These are phyloP conservation scores for Phalanger gymnotis DNA, from an alignment of 2,797 vertebrate species.

Conservation along the genomic window DNA sequence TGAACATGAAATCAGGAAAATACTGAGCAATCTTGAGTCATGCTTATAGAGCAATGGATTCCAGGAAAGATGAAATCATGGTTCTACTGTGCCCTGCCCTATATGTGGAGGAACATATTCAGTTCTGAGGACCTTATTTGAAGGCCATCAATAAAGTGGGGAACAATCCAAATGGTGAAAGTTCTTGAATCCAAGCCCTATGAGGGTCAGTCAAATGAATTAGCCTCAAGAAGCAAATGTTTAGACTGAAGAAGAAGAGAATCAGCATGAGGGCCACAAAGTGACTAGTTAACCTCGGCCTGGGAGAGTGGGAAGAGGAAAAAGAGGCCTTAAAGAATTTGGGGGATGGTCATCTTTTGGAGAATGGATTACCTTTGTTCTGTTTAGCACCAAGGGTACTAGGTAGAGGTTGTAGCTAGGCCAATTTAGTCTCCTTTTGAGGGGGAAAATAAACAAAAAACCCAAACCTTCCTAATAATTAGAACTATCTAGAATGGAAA, in stretches of 20 bases:
- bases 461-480: not conserved
- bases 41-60: not conserved
- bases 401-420: not conserved
- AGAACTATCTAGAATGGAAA: not conserved
- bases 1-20: not conserved
- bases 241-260: not conserved
- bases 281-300: not conserved
- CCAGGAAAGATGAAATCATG: not conserved
- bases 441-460: not conserved
- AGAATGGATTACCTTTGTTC: not conserved
- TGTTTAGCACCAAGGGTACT: not conserved
- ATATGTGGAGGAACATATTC: not conserved
- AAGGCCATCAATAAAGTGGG: not conserved
- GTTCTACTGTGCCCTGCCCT: not conserved
- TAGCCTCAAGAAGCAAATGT: not conserved
- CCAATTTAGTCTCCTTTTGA: not conserved
- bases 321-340: not conserved
- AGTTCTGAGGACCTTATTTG: not conserved
- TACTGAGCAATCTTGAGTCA: not conserved
- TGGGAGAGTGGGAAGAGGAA: not conserved
- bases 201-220: not conserved
- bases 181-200: not conserved
- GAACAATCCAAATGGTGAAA: not conserved
- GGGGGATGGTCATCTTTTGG: not conserved
- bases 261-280: not conserved